Base-by-base conservation (phyloP, 1,140 invertebrate genomes). In the Orius insidiosus region DNA sequence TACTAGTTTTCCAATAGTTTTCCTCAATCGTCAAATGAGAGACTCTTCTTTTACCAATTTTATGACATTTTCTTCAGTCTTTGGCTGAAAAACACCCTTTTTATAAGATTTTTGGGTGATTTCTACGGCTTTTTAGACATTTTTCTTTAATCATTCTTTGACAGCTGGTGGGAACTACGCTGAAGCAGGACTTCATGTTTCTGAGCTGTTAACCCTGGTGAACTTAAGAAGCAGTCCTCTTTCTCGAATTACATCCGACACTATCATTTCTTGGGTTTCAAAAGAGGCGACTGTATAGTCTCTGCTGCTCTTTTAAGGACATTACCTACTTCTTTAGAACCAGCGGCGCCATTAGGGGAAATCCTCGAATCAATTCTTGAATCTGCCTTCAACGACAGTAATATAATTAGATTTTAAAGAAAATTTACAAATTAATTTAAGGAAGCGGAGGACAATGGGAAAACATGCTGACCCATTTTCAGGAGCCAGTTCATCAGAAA, bases 351-450 rank as follows among this genome's bases (percentile, higher is more conserved):
- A 13, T 52, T 68, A 14, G 66, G 65, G 35, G 59, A 67, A 46
- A 54, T 70, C 11, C 60, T 68, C 61, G 64, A 71, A 52, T 59
- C 64, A 41, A 61, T 65, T 3, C 58, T 70, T 7, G 61, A 64
- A 47, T 59, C 65, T 38, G 69, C 65, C 53, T 71, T 71, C 46
- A 66, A 61, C 13, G 34, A 47, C 38, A 14, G 45, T 47, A 36
- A 30, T 34, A 39, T 4, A 36, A 36, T 36, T 36, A 11, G 9
- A 36, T n/a, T 36, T 36, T 3, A 36, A 15, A 3, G 35, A 24
- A 24, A 24, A 24, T 24, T 4, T 24, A 7, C 24, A 24, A 4
- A 3, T 3, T 4, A 24, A 24, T 24, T 24, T 24, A 5, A 43
- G 41, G 16, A 32, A 43, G 19, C 30, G 44, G 44, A 45, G 32